Percentiles rank a stretch among this genome's conserved stretches.
phyloP scores from a whole-genome alignment of 2,888 invertebrate genomes.

The Leucania comma region DNA sequence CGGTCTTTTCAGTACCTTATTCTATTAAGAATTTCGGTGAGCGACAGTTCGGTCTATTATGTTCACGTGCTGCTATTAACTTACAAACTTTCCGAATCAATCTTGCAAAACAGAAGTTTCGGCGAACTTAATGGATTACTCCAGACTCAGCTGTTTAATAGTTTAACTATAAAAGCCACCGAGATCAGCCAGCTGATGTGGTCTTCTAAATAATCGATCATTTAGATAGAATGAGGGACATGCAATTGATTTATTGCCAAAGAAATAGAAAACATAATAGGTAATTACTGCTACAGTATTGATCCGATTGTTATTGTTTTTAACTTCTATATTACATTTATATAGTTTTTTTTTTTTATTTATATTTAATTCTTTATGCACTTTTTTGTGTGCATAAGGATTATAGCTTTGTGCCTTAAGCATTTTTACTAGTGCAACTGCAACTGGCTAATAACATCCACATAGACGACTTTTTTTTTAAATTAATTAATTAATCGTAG shows the following conservation, averaged over 20 bases:
- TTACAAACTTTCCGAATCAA: constrained; percentile 22
- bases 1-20: neutral
- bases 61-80: constrained; percentile 1
- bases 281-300: neutral
- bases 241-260: neutral
- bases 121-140: constrained; percentile 2
- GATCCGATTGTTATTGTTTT: neutral
- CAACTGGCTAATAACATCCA: too few species aligned
- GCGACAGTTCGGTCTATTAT: neutral
- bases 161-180: neutral
- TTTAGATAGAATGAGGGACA: neutral
- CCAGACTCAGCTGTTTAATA: constrained; percentile 32
- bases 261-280: neutral
- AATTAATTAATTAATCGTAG: too few species aligned
- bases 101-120: constrained; percentile 2
- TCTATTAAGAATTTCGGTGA: constrained; percentile 1
- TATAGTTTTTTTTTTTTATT: too few species aligned
- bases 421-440: too few species aligned
- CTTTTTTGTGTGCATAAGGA: too few species aligned
- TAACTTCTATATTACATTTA: neutral
- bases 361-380: too few species aligned
- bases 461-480: too few species aligned
- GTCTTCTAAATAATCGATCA: neutral
- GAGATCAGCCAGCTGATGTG: neutral
- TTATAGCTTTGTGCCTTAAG: too few species aligned